Evolutionary conservation across 2,113 vertebrate genomes (phyloP).

Genomic region (Machaerirhynchus nigripectus): DNA sequence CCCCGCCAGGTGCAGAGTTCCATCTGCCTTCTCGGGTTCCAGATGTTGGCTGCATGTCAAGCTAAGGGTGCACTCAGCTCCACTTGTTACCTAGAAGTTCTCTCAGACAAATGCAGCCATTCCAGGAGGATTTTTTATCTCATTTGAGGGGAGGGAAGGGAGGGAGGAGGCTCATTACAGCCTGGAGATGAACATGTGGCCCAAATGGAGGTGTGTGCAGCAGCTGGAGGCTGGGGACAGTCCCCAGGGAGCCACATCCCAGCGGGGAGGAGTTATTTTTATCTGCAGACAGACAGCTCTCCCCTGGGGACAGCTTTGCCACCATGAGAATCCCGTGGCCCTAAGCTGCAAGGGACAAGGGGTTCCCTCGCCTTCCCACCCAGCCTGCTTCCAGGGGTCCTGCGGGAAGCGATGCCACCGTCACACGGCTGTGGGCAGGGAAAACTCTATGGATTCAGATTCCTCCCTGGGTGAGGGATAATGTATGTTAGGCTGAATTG

Average conservation of each 20-base stretch:
- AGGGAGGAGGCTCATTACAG: neutral
- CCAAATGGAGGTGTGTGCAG: neutral
- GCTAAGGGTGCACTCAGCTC: neutral
- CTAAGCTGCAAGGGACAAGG: neutral
- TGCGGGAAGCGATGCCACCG: accelerated
- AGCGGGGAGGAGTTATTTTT: neutral
- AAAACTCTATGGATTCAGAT: neutral
- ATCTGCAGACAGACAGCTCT: neutral
- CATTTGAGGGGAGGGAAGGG: neutral
- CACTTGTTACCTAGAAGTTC: neutral
- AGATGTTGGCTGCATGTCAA: neutral
- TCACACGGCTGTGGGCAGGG: neutral
- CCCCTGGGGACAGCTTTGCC: neutral
- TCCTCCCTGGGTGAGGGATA: neutral
- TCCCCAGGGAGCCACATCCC: neutral
- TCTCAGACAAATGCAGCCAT: accelerated
- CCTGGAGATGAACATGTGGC: neutral
- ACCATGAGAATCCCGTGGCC: accelerated
- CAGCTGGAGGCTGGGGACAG: neutral
- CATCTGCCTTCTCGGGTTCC: accelerated
- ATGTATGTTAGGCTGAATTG: accelerated
- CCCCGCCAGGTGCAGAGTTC: neutral
- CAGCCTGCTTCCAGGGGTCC: neutral
- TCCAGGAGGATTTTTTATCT: neutral
- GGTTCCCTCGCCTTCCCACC: neutral